Conservation (phyloP, 2,797 vertebrate species). For the Lycodopsis pacificus region DNA sequence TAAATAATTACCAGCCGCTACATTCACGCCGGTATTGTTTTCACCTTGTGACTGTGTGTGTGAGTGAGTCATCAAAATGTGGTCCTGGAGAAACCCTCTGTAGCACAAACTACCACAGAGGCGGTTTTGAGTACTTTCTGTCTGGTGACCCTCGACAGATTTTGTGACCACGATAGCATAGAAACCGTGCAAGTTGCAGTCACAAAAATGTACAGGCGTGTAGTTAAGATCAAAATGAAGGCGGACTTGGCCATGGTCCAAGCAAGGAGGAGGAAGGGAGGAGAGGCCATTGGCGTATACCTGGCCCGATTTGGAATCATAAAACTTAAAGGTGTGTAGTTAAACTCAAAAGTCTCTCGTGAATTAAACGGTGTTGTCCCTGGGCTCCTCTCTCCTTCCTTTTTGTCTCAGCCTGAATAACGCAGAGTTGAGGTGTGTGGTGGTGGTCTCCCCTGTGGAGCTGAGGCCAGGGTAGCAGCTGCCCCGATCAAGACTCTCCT, state of each 20-base stretch:
- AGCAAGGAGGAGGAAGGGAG: background rate
- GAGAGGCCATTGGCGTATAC: background rate
- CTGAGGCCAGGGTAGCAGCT: conserved; percentile 78
- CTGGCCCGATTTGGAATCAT: too few species aligned
- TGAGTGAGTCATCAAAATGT: background rate
- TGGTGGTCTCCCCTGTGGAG: conserved; percentile 67
- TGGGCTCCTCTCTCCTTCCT: conserved; percentile 21
- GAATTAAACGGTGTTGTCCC: conserved; percentile 30
- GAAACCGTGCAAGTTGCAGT: too few species aligned
- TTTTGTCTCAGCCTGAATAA: conserved; percentile 61
- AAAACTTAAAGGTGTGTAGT: too few species aligned
- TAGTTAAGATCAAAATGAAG: background rate
- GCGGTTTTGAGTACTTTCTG: background rate
- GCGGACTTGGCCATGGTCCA: background rate
- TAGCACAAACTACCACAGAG: too few species aligned
- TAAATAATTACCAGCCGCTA: background rate
- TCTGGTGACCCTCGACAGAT: background rate
- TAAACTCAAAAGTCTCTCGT: conserved; percentile 1
- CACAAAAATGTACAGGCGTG: background rate
- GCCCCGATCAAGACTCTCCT: conserved; percentile 79
- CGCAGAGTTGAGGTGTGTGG: conserved; percentile 62
- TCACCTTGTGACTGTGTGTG: too few species aligned
- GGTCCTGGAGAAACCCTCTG: background rate
- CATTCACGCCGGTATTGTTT: background rate
- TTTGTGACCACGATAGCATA: too few species aligned